Percentiles rank a stretch among this genome's conserved stretches.
phyloP scores from a whole-genome alignment of 2,797 vertebrate genomes.

The Crocodylus rhombifer region DNA sequence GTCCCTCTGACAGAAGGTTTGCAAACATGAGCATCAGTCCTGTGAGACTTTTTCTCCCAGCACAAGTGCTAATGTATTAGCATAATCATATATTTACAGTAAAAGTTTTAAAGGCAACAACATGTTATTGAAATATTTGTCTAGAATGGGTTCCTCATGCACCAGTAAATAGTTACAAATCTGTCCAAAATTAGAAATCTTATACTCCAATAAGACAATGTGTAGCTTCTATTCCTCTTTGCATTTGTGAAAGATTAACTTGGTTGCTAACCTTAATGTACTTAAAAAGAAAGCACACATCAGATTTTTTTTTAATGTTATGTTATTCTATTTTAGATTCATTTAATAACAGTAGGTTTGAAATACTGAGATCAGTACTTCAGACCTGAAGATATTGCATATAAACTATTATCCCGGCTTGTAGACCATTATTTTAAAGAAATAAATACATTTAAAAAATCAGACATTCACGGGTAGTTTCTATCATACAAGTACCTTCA shows the following conservation, averaged over 20 bases:
- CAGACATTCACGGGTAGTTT: conserved; percentile 6
- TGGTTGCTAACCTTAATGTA: background rate
- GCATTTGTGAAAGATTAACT: background rate
- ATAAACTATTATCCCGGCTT: conserved; percentile 13
- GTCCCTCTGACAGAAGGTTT: background rate
- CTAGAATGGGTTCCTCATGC: background rate
- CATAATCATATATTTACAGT: background rate
- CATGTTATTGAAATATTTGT: background rate
- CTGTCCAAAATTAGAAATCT: background rate
- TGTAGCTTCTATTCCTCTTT: background rate
- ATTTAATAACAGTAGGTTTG: conserved; percentile 44
- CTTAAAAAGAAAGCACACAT: background rate
- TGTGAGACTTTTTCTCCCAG: background rate
- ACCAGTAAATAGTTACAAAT: background rate
- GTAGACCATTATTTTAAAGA: conserved; percentile 6
- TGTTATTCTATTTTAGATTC: conserved; percentile 21
- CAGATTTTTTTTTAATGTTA: background rate
- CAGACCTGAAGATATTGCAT: conserved; percentile 12
- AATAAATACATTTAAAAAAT: conserved; percentile 23
- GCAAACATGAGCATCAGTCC: background rate
- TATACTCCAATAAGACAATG: background rate
- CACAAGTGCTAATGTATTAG: background rate
- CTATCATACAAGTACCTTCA: conserved; percentile 74
- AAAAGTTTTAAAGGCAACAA: background rate
- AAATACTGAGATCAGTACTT: conserved; percentile 40